These are phyloP conservation scores for Clitarchus hookeri DNA, from an alignment of 2,888 invertebrate species.

Conservation along the genomic window DNA sequence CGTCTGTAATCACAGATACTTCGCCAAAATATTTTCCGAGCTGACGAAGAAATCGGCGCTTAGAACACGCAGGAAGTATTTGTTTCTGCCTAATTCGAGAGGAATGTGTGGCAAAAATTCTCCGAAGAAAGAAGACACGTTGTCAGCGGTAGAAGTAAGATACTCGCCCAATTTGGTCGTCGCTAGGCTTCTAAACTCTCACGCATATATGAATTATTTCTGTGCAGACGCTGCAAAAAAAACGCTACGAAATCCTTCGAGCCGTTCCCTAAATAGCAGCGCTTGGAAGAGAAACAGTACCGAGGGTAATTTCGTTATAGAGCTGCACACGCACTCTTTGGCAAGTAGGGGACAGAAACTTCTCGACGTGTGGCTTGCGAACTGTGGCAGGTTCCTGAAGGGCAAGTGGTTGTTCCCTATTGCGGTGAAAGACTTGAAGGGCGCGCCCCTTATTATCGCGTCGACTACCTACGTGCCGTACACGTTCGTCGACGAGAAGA, in stretches of 20 bases:
- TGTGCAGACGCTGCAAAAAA: background rate
- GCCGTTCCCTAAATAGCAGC: no score
- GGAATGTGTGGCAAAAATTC: background rate
- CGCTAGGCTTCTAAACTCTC: background rate
- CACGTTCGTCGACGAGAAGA: constrained; percentile 50
- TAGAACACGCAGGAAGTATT: background rate
- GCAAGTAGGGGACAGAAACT: background rate
- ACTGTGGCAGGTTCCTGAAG: constrained; percentile 48
- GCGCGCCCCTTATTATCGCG: constrained; percentile 58
- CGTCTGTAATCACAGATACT: background rate
- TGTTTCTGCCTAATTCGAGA: background rate
- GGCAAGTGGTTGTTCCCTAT: constrained; percentile 57
- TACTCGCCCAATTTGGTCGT: background rate
- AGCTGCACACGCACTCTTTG: background rate
- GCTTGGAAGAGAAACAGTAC: no score
- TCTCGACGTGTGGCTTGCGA: background rate
- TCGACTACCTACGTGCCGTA: constrained; percentile 66
- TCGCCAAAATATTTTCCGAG: background rate
- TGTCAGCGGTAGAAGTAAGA: background rate
- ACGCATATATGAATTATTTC: background rate
- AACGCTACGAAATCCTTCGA: background rate
- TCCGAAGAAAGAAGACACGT: background rate
- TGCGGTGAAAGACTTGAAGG: constrained; percentile 56
- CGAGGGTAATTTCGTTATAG: background rate
- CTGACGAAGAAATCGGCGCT: background rate